phyloP scores from a whole-genome alignment of 1,140 invertebrate genomes.

The Philotrypesis tridentata region DNA sequence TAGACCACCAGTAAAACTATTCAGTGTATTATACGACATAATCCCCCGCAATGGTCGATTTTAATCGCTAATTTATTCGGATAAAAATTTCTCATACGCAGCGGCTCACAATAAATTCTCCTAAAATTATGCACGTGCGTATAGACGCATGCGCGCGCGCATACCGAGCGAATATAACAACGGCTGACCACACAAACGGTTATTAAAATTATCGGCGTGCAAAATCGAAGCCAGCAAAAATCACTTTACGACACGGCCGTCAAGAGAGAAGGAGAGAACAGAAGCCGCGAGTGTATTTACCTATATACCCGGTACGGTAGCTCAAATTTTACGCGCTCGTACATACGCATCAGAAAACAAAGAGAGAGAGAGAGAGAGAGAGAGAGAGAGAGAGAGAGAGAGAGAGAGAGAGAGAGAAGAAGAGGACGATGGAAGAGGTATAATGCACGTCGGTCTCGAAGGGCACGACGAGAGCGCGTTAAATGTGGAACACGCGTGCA shows the following conservation, averaged over 20 bases:
- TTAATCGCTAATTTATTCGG: neutral
- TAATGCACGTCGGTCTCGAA: neutral
- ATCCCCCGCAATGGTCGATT: neutral
- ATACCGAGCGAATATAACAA: neutral
- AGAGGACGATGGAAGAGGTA: neutral
- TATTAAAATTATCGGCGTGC: conserved; percentile 33
- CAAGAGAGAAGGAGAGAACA: neutral
- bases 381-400: neutral
- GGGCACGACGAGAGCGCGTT: neutral
- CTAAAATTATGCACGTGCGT: neutral
- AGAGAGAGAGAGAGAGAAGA: no score
- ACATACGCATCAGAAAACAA: neutral
- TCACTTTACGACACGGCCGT: conserved; percentile 20
- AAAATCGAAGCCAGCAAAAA: conserved; percentile 21
- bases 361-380: neutral
- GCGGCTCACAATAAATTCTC: conserved; percentile 7
- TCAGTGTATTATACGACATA: no score
- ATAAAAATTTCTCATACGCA: neutral
- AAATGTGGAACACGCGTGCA: neutral
- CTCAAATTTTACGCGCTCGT: conserved; percentile 34
- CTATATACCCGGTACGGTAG: neutral
- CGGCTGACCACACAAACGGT: neutral
- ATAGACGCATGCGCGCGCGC: no score
- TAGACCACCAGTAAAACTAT: conserved; percentile 7
- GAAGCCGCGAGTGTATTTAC: conserved; percentile 25